These are phyloP conservation scores for Zaprionus kolodkinae DNA, from an alignment of 1,140 invertebrate genomes.

Conservation along the genomic window DNA sequence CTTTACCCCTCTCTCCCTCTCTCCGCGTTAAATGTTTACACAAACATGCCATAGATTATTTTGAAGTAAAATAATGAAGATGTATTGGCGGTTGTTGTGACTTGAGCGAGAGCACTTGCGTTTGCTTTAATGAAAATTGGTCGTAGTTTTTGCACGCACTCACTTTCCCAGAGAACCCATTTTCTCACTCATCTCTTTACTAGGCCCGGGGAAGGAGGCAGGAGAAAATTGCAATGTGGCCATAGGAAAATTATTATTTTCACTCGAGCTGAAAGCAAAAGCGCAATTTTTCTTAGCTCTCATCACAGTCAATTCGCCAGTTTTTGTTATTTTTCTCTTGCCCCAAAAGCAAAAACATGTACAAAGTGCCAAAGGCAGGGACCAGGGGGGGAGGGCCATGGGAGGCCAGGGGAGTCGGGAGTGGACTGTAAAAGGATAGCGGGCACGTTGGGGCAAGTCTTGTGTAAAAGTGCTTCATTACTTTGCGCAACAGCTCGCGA, in stretches of 20 bases:
- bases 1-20: neutral
- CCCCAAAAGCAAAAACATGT: conserved; percentile 52
- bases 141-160: conserved; percentile 52
- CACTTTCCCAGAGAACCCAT: conserved; percentile 11
- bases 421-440: conserved; percentile 57
- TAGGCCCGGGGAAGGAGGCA: too few species aligned
- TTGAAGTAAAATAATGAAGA: conserved; percentile 74
- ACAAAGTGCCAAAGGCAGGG: conserved; percentile 2
- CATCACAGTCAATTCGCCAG: conserved; percentile 54
- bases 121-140: conserved; percentile 68
- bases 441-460: conserved; percentile 27
- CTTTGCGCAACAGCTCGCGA: conserved; percentile 81
- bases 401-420: neutral
- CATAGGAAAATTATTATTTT: conserved; percentile 71
- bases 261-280: conserved; percentile 49
- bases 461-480: conserved; percentile 76
- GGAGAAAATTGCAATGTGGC: conserved; percentile 57
- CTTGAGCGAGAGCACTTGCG: conserved; percentile 32
- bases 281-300: conserved; percentile 70
- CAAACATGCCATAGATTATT: conserved; percentile 75
- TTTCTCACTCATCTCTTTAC: too few species aligned
- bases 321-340: conserved; percentile 31
- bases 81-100: conserved; percentile 61
- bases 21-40: conserved; percentile 54
- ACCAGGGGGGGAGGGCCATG: neutral